Evolutionary conservation across 2,888 invertebrate species (phyloP).

Genomic region (Temnothorax unifasciatus): DNA sequence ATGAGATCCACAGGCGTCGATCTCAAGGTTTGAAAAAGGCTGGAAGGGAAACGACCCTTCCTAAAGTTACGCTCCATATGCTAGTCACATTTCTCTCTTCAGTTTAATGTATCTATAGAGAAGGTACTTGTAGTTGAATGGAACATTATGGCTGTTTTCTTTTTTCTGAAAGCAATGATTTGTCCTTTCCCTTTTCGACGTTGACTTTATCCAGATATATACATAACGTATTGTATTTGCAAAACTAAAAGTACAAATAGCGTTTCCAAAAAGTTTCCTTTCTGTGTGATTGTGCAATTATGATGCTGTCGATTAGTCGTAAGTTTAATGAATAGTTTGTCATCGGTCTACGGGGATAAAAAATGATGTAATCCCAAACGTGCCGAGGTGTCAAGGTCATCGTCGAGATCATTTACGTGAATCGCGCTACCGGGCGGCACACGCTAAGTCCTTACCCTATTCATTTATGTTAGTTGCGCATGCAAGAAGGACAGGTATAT

Average conservation of each 20-base stretch:
- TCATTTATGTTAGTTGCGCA: constrained; percentile 80
- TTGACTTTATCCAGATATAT: background rate
- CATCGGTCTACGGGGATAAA: background rate
- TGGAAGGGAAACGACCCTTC: background rate
- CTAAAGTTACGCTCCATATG: constrained; percentile 21
- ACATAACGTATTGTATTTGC: background rate
- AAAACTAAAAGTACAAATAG: background rate
- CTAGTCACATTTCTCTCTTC: constrained; percentile 27
- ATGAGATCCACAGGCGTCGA: background rate
- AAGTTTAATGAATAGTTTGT: background rate
- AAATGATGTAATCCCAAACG: constrained; percentile 31
- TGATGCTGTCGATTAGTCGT: background rate
- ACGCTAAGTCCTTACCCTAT: constrained; percentile 72
- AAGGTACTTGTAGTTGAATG: constrained; percentile 27
- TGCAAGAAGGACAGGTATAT: constrained; percentile 81
- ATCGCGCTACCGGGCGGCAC: constrained; percentile 63
- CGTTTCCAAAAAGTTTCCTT: background rate
- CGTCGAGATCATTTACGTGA: constrained; percentile 66
- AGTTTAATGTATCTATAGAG: background rate
- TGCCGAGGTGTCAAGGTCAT: constrained; percentile 69
- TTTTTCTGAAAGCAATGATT: constrained; percentile 3
- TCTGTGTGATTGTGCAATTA: background rate
- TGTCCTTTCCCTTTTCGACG: background rate
- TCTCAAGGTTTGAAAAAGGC: background rate
- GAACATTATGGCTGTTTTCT: background rate